Conservation (phyloP, 30 jellyfish, hydroid and myxozoan genomes). For the Clytia hemisphaerica region DNA sequence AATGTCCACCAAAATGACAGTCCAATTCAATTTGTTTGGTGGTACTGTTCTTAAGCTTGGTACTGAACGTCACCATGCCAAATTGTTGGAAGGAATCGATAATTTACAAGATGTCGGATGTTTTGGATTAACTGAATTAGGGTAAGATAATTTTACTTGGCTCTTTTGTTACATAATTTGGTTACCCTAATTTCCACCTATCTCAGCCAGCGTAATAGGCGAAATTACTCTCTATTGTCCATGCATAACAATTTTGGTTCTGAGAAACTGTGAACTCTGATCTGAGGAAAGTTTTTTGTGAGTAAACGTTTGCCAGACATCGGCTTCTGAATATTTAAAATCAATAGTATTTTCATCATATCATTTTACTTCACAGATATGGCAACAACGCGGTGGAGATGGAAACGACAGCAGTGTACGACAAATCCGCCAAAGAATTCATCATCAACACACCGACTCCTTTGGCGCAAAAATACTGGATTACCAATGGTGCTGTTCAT, state of each 20-base stretch:
- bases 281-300: too few species aligned
- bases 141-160: too few species aligned
- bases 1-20: constrained; percentile 91
- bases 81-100: constrained; percentile 62
- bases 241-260: too few species aligned
- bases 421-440: constrained; percentile 65
- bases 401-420: constrained; percentile 92
- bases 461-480: constrained; percentile 88
- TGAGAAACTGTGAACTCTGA: too few species aligned
- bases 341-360: not conserved
- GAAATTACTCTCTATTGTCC: too few species aligned
- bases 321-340: not conserved
- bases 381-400: constrained; percentile 92
- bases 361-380: constrained; percentile 25
- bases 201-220: too few species aligned
- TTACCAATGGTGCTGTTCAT: constrained; percentile 76
- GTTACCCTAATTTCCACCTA: too few species aligned
- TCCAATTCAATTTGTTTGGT: constrained; percentile 82
- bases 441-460: constrained; percentile 79
- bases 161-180: too few species aligned
- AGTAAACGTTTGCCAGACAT: too few species aligned
- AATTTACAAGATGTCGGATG: constrained; percentile 75
- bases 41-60: constrained; percentile 85
- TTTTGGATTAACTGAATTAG: constrained; percentile 82
- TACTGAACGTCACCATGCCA: constrained; percentile 72